A percentile compares a stretch with the other conserved stretches of the same genome.
phyloP scores from a whole-genome alignment of 2,888 invertebrate species.

The Acrobasis suavella region DNA sequence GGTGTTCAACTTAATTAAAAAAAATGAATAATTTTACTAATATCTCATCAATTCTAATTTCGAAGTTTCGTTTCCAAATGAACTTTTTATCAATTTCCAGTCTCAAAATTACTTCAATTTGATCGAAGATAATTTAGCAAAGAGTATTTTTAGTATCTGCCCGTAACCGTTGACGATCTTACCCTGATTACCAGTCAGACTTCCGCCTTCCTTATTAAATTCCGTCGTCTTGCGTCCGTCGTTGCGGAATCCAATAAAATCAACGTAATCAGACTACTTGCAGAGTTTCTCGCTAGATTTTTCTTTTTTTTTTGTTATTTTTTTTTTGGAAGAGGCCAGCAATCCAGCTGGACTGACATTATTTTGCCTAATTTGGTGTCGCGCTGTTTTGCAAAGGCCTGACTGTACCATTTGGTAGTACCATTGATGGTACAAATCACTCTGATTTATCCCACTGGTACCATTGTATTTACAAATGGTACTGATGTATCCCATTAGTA shows the following conservation, averaged over 20 bases:
- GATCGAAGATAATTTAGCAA: background rate
- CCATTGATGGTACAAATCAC: too few relatives aligned
- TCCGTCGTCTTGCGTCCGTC: background rate
- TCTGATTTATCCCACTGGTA: too few relatives aligned
- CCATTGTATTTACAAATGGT: too few relatives aligned
- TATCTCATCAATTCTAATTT: too few relatives aligned
- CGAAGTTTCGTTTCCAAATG: background rate
- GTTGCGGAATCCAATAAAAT: constrained; percentile 3
- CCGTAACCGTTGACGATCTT: background rate
- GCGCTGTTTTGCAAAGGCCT: too few relatives aligned
- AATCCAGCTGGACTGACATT: too few relatives aligned
- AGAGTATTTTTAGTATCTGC: background rate
- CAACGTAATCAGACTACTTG: background rate
- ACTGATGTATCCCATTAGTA: too few relatives aligned
- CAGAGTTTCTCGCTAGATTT: background rate
- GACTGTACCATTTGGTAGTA: too few relatives aligned
- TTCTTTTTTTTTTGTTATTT: background rate
- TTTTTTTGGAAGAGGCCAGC: too few relatives aligned
- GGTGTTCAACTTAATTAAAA: too few relatives aligned
- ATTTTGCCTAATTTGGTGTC: too few relatives aligned
- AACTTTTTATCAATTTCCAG: background rate
- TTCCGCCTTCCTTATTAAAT: background rate
- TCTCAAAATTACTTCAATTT: background rate
- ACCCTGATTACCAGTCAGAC: background rate
- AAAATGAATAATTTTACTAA: too few relatives aligned